A percentile compares a stretch with the other conserved stretches of the same genome.
These are phyloP conservation scores for Microcebus lehilahytsara DNA, from an alignment of 2,113 vertebrate species.

Conservation along the genomic window DNA sequence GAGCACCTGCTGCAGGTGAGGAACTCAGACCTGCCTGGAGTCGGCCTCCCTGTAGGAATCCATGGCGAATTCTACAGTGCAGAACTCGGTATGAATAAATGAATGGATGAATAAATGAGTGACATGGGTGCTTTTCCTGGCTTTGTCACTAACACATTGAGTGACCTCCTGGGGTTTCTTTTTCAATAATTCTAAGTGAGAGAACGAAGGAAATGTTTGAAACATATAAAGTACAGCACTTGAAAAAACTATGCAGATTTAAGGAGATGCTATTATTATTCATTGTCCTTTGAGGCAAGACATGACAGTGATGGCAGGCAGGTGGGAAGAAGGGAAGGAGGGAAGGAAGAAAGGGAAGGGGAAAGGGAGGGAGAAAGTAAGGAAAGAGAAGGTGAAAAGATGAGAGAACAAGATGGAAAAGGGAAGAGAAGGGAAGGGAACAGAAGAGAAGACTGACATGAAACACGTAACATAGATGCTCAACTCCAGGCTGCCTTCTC, in stretches of 20 bases:
- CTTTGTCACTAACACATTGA: not conserved
- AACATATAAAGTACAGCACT: not conserved
- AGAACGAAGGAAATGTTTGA: not conserved
- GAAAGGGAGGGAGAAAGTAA: not conserved
- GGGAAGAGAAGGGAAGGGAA: not conserved
- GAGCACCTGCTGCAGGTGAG: not conserved
- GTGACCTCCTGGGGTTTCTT: not conserved
- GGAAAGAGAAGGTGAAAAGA: not conserved
- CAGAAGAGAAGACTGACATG: not conserved
- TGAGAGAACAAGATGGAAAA: not conserved
- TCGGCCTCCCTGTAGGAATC: not conserved
- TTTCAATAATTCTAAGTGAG: not conserved
- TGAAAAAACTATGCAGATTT: not conserved
- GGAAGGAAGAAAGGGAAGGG: not conserved
- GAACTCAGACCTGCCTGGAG: not conserved
- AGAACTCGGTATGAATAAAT: not conserved
- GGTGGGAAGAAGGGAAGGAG: not conserved
- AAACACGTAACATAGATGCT: not conserved
- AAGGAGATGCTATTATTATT: not conserved
- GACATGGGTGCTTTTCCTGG: not conserved
- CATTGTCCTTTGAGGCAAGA: not conserved
- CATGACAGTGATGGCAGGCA: not conserved
- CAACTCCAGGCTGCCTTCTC: not conserved
- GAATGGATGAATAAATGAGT: not conserved
- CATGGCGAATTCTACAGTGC: not conserved